Evolutionary conservation across 2,888 invertebrate genomes (phyloP).

Genomic region (Orchesella flavescens): DNA sequence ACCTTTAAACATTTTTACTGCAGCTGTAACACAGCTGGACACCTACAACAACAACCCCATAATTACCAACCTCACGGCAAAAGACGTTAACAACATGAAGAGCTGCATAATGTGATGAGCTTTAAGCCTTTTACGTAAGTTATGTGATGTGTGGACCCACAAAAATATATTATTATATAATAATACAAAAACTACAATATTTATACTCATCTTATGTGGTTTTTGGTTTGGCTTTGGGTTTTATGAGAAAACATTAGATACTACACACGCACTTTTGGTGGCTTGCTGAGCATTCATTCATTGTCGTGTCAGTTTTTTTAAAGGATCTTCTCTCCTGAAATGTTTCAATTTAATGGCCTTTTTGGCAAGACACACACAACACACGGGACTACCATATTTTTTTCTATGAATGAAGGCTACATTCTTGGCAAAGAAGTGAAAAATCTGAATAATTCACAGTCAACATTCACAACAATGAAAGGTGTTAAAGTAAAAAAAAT

Average conservation of each 20-base stretch:
- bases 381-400: background rate
- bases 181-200: background rate
- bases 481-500: too few relatives aligned
- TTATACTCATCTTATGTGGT: background rate
- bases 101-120: conserved; percentile 25
- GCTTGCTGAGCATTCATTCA: conserved; percentile 26
- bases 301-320: conserved; percentile 34
- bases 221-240: background rate
- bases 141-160: background rate
- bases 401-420: background rate
- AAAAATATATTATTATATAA: background rate
- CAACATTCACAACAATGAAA: too few relatives aligned
- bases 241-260: background rate
- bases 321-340: conserved; percentile 22
- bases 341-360: conserved; percentile 34
- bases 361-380: background rate
- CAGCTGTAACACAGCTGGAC: conserved; percentile 52
- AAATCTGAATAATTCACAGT: too few relatives aligned
- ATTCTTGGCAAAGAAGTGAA: conserved; percentile 5
- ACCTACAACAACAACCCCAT: conserved; percentile 30
- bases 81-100: conserved; percentile 18
- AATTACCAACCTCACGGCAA: conserved; percentile 49
- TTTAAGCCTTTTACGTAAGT: conserved; percentile 13
- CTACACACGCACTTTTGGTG: background rate
- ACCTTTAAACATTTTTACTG: conserved; percentile 36